These are phyloP conservation scores for Leistus spinibarbis DNA, from an alignment of 2,888 invertebrate species.

Conservation along the genomic window DNA sequence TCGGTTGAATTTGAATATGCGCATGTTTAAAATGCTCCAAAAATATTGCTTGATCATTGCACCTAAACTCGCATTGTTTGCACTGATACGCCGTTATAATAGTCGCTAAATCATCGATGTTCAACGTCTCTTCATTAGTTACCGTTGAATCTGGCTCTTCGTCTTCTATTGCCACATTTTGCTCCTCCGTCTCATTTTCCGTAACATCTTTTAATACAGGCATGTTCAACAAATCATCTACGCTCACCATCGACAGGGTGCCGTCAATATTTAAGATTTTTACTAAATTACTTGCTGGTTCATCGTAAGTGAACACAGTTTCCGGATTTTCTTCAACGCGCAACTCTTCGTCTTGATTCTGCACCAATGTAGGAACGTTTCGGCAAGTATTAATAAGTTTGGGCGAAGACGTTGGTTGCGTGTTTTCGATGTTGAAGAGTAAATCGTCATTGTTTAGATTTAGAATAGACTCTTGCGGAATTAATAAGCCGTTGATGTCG, in stretches of 20 bases:
- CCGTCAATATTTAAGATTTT: slow-evolving; percentile 49
- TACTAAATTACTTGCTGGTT: slow-evolving; percentile 41
- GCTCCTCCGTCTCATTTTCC: neutral
- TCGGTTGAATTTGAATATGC: slow-evolving; percentile 41
- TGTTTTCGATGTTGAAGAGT: slow-evolving; percentile 22
- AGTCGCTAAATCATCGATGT: slow-evolving; percentile 47
- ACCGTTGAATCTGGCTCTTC: slow-evolving; percentile 30
- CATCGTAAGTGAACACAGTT: slow-evolving; percentile 24
- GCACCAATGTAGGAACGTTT: slow-evolving; percentile 38
- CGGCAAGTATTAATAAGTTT: neutral
- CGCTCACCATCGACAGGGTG: slow-evolving; percentile 41
- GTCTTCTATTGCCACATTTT: too few species aligned
- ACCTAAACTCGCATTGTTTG: slow-evolving; percentile 52
- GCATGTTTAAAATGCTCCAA: slow-evolving; percentile 48
- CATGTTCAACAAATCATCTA: slow-evolving; percentile 41
- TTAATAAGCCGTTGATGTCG: slow-evolving; percentile 32
- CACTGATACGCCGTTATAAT: slow-evolving; percentile 52
- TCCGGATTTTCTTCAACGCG: slow-evolving; percentile 30
- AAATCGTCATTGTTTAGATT: slow-evolving; percentile 28
- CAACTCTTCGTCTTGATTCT: slow-evolving; percentile 42
- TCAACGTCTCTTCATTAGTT: slow-evolving; percentile 17
- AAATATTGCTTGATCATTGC: slow-evolving; percentile 50
- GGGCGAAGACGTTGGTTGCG: neutral
- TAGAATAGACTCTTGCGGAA: slow-evolving; percentile 27
- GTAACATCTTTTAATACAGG: slow-evolving; percentile 3